Evolutionary conservation across 2,797 vertebrate species (phyloP).

Genomic region (Acipenser transmontanus): DNA sequence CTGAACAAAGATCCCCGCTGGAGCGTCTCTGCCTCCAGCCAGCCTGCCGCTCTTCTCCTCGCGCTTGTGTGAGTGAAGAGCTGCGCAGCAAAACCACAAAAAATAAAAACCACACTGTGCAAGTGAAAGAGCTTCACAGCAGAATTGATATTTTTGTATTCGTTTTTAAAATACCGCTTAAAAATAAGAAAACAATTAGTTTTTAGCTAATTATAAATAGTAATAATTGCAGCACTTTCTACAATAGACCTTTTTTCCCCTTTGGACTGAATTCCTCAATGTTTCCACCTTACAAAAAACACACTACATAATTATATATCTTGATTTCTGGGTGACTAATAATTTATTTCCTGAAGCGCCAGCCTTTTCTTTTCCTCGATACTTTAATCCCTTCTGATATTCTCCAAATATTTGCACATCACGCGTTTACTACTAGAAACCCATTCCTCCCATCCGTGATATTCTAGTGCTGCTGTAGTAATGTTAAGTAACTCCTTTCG

Average conservation of each 20-base stretch:
- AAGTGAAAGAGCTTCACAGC: neutral
- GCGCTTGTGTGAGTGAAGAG: neutral
- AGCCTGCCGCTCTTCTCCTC: neutral
- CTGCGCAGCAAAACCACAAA: neutral
- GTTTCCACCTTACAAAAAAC: too few relatives aligned
- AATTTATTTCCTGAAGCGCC: constrained; percentile 53
- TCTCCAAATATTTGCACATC: constrained; percentile 9
- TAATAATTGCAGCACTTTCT: too few relatives aligned
- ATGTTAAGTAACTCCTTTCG: constrained; percentile 4
- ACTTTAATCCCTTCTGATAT: neutral
- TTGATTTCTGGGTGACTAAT: constrained; percentile 33
- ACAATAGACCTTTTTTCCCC: too few relatives aligned
- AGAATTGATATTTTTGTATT: neutral
- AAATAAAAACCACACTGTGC: constrained; percentile 7
- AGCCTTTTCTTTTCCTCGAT: constrained; percentile 38
- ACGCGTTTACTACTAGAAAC: neutral
- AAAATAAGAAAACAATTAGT: neutral
- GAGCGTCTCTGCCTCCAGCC: constrained; percentile 16
- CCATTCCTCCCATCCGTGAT: neutral
- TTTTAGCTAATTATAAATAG: too few relatives aligned
- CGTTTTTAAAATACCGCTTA: neutral
- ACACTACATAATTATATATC: constrained; percentile 11
- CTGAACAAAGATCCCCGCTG: constrained; percentile 27
- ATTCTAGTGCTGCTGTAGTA: neutral
- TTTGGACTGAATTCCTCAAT: too few relatives aligned